These are phyloP conservation scores for Gobio occitaniae DNA, from an alignment of 2,797 vertebrate species.

Conservation along the genomic window DNA sequence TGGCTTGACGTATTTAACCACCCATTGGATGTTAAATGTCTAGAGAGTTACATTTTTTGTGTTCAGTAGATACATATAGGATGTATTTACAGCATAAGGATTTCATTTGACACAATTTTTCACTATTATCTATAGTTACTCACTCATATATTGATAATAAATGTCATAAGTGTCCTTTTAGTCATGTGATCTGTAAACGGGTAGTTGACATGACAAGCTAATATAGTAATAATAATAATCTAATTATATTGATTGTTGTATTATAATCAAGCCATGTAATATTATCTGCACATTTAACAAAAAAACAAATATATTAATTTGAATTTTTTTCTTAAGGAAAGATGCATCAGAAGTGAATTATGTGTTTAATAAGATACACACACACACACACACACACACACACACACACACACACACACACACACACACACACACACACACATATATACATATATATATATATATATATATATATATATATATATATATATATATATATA, in stretches of 20 bases:
- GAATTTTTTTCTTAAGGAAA: not conserved
- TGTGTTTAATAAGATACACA: not conserved
- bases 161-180: not conserved
- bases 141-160: not conserved
- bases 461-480: too few species aligned
- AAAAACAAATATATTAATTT: not conserved
- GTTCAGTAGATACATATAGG: not conserved
- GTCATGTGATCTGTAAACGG: too few species aligned
- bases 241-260: not conserved
- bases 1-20: conserved; percentile 13
- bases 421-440: too few species aligned
- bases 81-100: not conserved
- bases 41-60: not conserved
- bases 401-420: too few species aligned
- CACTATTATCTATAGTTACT: too few species aligned
- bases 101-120: not conserved
- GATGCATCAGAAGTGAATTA: not conserved
- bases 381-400: not conserved
- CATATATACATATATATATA: too few species aligned
- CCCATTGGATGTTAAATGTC: not conserved
- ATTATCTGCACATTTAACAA: not conserved
- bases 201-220: not conserved
- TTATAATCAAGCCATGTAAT: not conserved
- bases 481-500: not conserved
- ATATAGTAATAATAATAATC: too few species aligned